Evolutionary conservation across 2,797 vertebrate genomes (phyloP), one percentile per base, ranked within the genome.

Genomic region (Novumbra hubbsi): DNA sequence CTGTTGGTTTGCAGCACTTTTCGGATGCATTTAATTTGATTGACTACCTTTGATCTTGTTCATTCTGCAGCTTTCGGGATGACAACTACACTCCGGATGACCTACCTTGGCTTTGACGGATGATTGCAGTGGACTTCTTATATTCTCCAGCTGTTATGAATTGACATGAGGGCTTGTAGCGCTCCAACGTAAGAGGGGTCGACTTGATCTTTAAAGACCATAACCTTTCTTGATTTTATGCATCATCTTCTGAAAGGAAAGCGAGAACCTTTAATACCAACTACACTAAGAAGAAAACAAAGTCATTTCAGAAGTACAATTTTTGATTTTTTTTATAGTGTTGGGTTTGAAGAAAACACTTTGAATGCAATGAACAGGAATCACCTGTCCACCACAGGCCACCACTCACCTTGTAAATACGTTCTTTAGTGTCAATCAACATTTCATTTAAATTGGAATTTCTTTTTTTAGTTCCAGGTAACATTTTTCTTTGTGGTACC

Each of bases 171-270:
- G 38, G 15, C 34, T 64, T 21, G 55, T 21, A 65, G 50, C 55
- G 48, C 45, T 48, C 64, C 67, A 72, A 71, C 28, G 41, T 17
- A 76, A 21, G 69, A 68, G 34, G 63, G 41, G 68, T 78, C 76
- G 80, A 84, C 67, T 16, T 48, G 80, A 87, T 80, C 79, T 75
- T 63, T 70, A 57, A 45, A 66, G 41, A 68, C 64, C 30, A n/a
- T 74, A 19, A 15, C 69, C 38, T 67, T 27, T 57, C 34, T 73
- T 81, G 80, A 66, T 75, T 81, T 78, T 82, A 86, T 83, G 66
- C 78, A 86, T 76, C 28, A 21, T 70, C 62, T 49, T 69, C 4
- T 49, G 49, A 15, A 38, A 21, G 9, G 12, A 21, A 68, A 34
- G 9, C 17, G 15, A 24, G 64, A 8, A 52, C n/a, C n/a, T n/a